Conservation (phyloP, 2,113 vertebrate species). For the Nycticorax nycticorax region DNA sequence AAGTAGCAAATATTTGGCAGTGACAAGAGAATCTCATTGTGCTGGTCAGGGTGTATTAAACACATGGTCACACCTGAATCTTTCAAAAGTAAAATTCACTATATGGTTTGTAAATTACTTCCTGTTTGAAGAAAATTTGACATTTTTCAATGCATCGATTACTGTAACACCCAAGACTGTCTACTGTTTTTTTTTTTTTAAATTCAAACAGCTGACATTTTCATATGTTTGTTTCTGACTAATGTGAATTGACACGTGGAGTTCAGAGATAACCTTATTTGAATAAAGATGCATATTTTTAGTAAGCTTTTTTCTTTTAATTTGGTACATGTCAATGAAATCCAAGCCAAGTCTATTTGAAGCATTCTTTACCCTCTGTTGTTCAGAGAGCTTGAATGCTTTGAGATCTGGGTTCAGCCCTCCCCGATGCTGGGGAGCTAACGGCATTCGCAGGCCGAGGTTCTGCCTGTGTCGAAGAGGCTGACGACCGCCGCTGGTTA, state of each 20-base stretch:
- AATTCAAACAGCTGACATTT: constrained; percentile 47
- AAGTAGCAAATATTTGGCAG: background rate
- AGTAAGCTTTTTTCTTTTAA: constrained; percentile 57
- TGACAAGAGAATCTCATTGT: background rate
- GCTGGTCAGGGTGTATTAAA: background rate
- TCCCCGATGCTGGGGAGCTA: background rate
- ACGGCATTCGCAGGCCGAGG: background rate
- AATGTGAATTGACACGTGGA: constrained; percentile 71
- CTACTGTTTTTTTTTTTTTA: background rate
- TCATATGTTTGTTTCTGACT: constrained; percentile 41
- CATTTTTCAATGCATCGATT: background rate
- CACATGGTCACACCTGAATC: background rate
- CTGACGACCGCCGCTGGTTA: too few relatives aligned
- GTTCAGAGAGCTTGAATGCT: background rate
- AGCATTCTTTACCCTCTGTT: background rate
- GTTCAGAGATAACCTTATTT: constrained; percentile 64
- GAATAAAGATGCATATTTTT: constrained; percentile 82
- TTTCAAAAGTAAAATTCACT: constrained; percentile 4
- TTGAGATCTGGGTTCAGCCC: background rate
- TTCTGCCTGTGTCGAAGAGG: background rate
- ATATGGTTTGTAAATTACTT: constrained; percentile 15
- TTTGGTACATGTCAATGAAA: background rate
- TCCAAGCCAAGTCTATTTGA: background rate
- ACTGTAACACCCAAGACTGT: constrained; percentile 37
- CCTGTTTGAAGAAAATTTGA: constrained; percentile 28